These are phyloP conservation scores for Dicycla oo DNA, from an alignment of 2,888 invertebrate genomes.

Conservation along the genomic window DNA sequence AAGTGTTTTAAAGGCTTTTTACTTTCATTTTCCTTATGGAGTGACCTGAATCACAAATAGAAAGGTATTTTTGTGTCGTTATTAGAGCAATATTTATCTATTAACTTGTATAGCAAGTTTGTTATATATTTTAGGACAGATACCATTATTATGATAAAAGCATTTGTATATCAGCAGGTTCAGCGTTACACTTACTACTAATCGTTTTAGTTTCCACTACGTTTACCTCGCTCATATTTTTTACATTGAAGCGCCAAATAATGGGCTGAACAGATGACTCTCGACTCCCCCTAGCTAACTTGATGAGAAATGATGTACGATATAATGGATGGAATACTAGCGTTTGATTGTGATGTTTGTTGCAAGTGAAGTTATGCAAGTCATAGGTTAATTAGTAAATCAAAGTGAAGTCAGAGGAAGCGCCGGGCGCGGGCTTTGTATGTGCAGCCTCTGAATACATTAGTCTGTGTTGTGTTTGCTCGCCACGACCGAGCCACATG, in stretches of 20 bases:
- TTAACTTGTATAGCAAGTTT: not conserved
- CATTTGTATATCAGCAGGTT: slow-evolving; percentile 50
- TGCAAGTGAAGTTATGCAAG: slow-evolving; percentile 64
- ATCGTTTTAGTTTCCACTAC: slow-evolving; percentile 75
- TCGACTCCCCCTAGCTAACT: slow-evolving; percentile 75
- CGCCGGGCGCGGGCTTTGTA: slow-evolving; percentile 65
- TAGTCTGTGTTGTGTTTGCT: slow-evolving; percentile 84
- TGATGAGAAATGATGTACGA: slow-evolving; percentile 72
- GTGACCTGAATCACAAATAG: slow-evolving; percentile 20
- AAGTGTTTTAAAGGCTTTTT: slow-evolving; percentile 20
- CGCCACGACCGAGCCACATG: slow-evolving; percentile 85
- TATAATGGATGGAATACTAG: slow-evolving; percentile 49
- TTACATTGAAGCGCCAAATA: slow-evolving; percentile 74
- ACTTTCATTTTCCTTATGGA: slow-evolving; percentile 22
- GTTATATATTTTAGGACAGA: not conserved
- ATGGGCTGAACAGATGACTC: slow-evolving; percentile 70
- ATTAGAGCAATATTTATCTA: not conserved
- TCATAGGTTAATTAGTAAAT: slow-evolving; percentile 75
- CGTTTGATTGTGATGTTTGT: slow-evolving; percentile 56
- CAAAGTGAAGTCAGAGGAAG: slow-evolving; percentile 71
- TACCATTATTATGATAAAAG: slow-evolving; percentile 8
- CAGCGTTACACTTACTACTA: slow-evolving; percentile 53
- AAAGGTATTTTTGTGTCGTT: not conserved
- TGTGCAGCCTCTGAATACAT: slow-evolving; percentile 85
- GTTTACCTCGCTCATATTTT: slow-evolving; percentile 70